phyloP scores from a whole-genome alignment of 1,140 invertebrate species.

The Drosophila miranda region DNA sequence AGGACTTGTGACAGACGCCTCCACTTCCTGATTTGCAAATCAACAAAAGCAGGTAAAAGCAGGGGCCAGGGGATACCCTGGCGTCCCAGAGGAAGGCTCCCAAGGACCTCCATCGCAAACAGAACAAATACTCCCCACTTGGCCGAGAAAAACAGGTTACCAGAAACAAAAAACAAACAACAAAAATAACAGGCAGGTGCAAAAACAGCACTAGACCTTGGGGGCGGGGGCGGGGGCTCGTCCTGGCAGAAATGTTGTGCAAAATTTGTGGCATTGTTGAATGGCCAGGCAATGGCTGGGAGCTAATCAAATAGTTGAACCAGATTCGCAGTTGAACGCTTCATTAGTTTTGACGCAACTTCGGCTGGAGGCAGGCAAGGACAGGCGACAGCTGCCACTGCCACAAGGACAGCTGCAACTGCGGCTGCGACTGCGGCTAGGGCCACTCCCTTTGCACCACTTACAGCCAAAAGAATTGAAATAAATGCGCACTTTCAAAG shows the following conservation, averaged over 20 bases:
- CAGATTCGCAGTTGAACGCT: conserved; percentile 62
- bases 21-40: conserved; percentile 28
- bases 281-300: conserved; percentile 8
- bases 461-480: conserved; percentile 49
- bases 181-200: too few species aligned
- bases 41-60: not conserved
- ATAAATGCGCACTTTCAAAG: conserved; percentile 71
- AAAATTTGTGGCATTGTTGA: conserved; percentile 20
- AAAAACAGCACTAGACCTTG: not conserved
- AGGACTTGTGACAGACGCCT: conserved; percentile 17
- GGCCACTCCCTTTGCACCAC: not conserved
- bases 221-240: not conserved
- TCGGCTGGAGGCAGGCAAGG: conserved; percentile 18
- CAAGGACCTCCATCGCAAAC: too few species aligned
- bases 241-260: conserved; percentile 1
- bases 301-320: conserved; percentile 59
- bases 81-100: too few species aligned
- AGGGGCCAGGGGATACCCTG: not conserved
- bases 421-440: not conserved
- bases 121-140: too few species aligned
- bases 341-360: conserved; percentile 63
- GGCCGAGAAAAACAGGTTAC: not conserved
- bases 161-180: too few species aligned
- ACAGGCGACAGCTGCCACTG: conserved; percentile 27
- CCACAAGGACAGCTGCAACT: too few species aligned